Evolutionary conservation across 2,888 invertebrate species (phyloP).

Genomic region (Andrena bicolor): DNA sequence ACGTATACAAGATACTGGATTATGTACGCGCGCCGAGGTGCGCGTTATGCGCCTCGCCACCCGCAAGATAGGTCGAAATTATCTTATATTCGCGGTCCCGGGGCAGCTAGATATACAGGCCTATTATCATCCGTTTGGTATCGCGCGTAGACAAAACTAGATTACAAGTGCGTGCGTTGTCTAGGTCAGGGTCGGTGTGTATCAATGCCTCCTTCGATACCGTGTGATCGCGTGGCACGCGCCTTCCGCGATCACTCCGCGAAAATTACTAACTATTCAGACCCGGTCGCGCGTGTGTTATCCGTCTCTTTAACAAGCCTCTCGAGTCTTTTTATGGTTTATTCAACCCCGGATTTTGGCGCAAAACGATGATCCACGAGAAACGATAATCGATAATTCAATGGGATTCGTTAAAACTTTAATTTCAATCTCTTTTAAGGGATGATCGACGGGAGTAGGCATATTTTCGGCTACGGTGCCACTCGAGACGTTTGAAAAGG

Average conservation of each 20-base stretch:
- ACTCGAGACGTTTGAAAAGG: too few relatives aligned
- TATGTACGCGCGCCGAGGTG: conserved; percentile 4
- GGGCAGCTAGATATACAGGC: conserved; percentile 75
- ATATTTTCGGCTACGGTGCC: too few relatives aligned
- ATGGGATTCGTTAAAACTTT: too few relatives aligned
- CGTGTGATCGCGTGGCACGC: background rate
- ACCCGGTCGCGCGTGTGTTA: background rate
- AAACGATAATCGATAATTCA: too few relatives aligned
- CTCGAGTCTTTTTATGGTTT: too few relatives aligned
- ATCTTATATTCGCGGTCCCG: conserved; percentile 72
- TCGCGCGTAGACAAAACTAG: conserved; percentile 78
- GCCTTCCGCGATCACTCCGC: background rate
- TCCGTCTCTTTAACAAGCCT: too few relatives aligned
- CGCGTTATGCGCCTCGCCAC: conserved; percentile 30
- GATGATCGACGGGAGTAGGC: too few relatives aligned
- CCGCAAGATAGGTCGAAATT: conserved; percentile 73
- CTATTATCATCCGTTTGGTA: conserved; percentile 75
- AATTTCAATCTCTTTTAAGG: too few relatives aligned
- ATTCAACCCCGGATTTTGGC: too few relatives aligned
- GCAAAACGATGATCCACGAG: too few relatives aligned
- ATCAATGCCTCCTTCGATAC: conserved; percentile 64
- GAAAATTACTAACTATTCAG: too few relatives aligned
- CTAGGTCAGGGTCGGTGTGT: conserved; percentile 80
- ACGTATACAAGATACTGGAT: background rate
- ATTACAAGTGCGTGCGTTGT: conserved; percentile 76